These are phyloP conservation scores for Bombyx mandarina DNA, from an alignment of 1,140 invertebrate species.

Conservation along the genomic window DNA sequence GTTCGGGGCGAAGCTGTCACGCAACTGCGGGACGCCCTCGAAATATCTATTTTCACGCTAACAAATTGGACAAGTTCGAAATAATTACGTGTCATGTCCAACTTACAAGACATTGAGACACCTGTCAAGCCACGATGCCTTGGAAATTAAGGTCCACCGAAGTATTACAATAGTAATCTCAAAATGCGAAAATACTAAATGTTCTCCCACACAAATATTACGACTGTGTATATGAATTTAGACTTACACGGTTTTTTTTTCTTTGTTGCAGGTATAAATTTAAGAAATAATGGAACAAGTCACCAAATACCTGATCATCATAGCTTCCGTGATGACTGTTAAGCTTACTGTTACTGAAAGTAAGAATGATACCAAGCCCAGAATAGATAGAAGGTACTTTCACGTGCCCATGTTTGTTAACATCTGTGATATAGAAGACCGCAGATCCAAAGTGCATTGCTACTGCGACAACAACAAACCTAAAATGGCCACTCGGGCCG, in stretches of 20 bases:
- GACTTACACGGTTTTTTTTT: conserved; percentile 6
- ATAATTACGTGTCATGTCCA: too few relatives aligned
- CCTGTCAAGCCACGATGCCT: too few relatives aligned
- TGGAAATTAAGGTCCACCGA: too few relatives aligned
- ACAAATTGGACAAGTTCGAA: too few relatives aligned
- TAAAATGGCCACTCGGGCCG: conserved; percentile 58
- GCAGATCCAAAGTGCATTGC: conserved; percentile 60
- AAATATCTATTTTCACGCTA: too few relatives aligned
- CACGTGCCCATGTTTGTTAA: conserved; percentile 55
- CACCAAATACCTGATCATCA: conserved; percentile 53
- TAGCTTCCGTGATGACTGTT: conserved; percentile 50
- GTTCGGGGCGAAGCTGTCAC: neutral
- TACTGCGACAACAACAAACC: conserved; percentile 60
- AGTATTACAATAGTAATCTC: too few relatives aligned
- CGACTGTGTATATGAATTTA: too few relatives aligned
- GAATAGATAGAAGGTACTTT: conserved; percentile 47
- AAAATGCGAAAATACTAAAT: too few relatives aligned
- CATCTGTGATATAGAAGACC: conserved; percentile 58
- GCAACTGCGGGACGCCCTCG: neutral
- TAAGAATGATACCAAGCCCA: conserved; percentile 47
- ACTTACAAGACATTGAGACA: too few relatives aligned
- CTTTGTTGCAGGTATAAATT: conserved; percentile 46
- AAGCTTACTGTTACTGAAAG: conserved; percentile 49
- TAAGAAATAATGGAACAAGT: conserved; percentile 41
- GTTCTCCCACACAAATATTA: too few relatives aligned